Evolutionary conservation across 1,140 invertebrate genomes (phyloP).

Genomic region (Philopotamus ludificatus): DNA sequence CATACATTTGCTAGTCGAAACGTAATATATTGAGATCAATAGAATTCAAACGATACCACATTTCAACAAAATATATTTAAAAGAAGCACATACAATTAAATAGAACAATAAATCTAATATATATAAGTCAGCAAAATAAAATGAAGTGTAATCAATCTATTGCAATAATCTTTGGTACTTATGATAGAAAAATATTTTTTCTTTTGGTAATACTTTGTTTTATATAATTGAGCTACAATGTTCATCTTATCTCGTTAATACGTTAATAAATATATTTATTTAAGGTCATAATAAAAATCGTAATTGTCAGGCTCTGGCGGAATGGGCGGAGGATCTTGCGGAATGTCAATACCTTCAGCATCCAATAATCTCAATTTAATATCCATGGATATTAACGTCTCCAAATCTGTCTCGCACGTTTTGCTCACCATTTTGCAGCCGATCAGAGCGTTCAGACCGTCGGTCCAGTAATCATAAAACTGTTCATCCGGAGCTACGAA

Average conservation of each 20-base stretch:
- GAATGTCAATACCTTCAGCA: conserved; percentile 92
- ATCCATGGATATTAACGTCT: conserved; percentile 92
- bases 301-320: conserved; percentile 76
- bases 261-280: conserved; percentile 28
- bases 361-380: conserved; percentile 91
- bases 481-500: conserved; percentile 91
- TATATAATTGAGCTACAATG: neutral
- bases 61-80: no score
- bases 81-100: no score
- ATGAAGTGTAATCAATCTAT: no score
- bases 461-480: conserved; percentile 92
- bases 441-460: conserved; percentile 90
- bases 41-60: no score
- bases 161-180: no score
- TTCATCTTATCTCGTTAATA: neutral
- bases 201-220: no score
- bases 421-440: conserved; percentile 88
- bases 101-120: no score
- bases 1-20: no score
- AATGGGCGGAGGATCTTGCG: conserved; percentile 86
- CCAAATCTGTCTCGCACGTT: conserved; percentile 85
- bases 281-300: conserved; percentile 56
- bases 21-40: no score
- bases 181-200: no score
- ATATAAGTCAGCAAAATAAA: no score